Evolutionary conservation across 2,888 invertebrate genomes (phyloP), one percentile per base, ranked within the genome.

Genomic region (Eupithecia inturbata): DNA sequence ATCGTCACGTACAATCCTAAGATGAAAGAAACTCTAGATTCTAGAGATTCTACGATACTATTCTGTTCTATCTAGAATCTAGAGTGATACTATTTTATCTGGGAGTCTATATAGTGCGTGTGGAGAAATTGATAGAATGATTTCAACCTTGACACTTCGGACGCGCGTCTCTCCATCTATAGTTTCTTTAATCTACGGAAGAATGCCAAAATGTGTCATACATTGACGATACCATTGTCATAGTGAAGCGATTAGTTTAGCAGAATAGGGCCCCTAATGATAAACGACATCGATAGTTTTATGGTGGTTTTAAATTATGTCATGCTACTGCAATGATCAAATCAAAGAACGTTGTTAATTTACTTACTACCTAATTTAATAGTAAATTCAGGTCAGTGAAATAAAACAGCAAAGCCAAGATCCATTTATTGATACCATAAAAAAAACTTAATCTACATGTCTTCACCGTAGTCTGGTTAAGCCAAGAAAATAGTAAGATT

Each of bases 401-500:
- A 79, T 81, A 80, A 93, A 93, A 93, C 91, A 92, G 92, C 92
- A 89, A 91, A 92, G 88, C 83, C 88, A 91, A 87, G 79, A 93
- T 85, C 82, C 81, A 85, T 94, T 93, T 94, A 94, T 93, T 91
- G 74, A 78, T 86, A 87, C 83, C 83, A 88, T 83, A 86, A 84
- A 85, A 82, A 76, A 78, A 79, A 71, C 82, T 83, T 84, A 85
- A 41, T 79, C 80, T 86, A 84, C 16, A 36, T 41, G 66, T 66
- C 26, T 64, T 33, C n/a, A 64, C 39, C 36, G 49, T 53, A 4
- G 49, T 31, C 28, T 12, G 28, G 31, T 62, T 9, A n/a, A 62
- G 28, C 5, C 28, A 62, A 62, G 26, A 60, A 49, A 28, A 28
- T 60, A 22, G 28, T 14, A 16, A 28, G 19, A 62, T 31, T 31